Base-by-base conservation (phyloP, 2,113 vertebrate species). In the Gnathonemus echidnorhynchus region DNA sequence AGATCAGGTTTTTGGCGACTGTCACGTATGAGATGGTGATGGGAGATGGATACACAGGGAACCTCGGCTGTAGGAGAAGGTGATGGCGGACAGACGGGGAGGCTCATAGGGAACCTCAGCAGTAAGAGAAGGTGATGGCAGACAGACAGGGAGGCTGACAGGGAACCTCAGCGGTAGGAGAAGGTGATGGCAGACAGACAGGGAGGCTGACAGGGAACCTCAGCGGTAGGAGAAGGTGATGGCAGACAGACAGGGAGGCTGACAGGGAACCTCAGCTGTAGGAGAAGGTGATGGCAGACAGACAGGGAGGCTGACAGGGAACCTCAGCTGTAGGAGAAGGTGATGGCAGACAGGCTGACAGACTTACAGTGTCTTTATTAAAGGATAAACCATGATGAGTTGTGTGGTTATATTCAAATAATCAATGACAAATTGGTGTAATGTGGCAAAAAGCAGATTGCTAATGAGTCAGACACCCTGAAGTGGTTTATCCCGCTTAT, bases 161-260 rank as follows among this genome's bases (percentile, higher is more conserved):
- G 52, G 3, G 52, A 56, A 21, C 17, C 17, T 56, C 52, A 6
- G 52, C 52, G 1, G 19, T 56, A 56, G 90, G 91, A 93, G 92
- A 88, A 89, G 85, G 66, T n/a, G 27, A 83, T 17, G 87, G 87
- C 91, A 92, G 92, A 90, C 92, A 88, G 83, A 24, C 90, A 92
- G 86, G 90, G 90, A 92, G 92, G 74, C 86, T 90, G 1, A 53
- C 17, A 53, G 52, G 4, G 52, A 53, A 53, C 52, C 4, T 53
- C 52, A 53, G 52, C 4, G 21, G 90, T 91, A 90, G 1, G 21
- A 58, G 6, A 24, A 58, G 56, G 21, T 8, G 56, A 58, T 62
- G 6, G 6, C 56, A 62, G 56, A 62, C 56, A 24, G 21, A 2
- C 19, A 58, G 53, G 5, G 19, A 24, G 53, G 53, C 19, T 58